Conservation (phyloP, 1,140 invertebrate species). For the Hylaeus volcanicus region DNA sequence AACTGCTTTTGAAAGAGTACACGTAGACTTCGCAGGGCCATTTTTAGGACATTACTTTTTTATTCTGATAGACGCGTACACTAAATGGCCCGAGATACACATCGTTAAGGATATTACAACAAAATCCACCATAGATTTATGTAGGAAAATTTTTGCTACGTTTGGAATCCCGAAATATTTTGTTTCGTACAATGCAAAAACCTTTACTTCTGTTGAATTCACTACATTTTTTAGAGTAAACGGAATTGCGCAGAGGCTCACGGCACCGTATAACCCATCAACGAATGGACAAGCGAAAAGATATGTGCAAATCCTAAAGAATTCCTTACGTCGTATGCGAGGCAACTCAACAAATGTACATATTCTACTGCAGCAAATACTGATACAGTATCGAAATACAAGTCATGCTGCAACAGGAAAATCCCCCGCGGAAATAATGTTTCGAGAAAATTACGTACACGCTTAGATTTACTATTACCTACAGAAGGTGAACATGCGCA, state of each 20-base stretch:
- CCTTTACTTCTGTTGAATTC: neutral
- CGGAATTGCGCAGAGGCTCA: neutral
- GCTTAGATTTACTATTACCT: neutral
- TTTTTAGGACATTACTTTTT: conserved; percentile 72
- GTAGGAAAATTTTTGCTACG: conserved; percentile 5
- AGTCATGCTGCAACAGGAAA: neutral
- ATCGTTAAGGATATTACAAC: neutral
- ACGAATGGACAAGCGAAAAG: conserved; percentile 18
- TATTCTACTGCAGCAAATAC: too few species aligned
- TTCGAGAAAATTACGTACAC: neutral
- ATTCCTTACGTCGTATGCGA: neutral
- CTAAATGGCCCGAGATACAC: conserved; percentile 1
- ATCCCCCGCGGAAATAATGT: conserved; percentile 1
- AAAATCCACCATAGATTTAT: neutral
- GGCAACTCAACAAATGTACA: too few species aligned
- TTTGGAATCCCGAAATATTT: neutral
- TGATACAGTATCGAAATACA: too few species aligned
- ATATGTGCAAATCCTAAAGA: conserved; percentile 12
- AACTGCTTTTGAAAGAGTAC: conserved; percentile 60
- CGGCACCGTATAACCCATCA: neutral
- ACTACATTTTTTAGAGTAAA: neutral
- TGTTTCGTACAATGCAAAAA: neutral
- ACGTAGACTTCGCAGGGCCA: conserved; percentile 80
- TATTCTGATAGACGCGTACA: conserved; percentile 73
- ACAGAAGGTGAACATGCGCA: neutral